These are phyloP conservation scores for Amazona guildingii DNA, from an alignment of 2,113 vertebrate genomes.

Conservation along the genomic window DNA sequence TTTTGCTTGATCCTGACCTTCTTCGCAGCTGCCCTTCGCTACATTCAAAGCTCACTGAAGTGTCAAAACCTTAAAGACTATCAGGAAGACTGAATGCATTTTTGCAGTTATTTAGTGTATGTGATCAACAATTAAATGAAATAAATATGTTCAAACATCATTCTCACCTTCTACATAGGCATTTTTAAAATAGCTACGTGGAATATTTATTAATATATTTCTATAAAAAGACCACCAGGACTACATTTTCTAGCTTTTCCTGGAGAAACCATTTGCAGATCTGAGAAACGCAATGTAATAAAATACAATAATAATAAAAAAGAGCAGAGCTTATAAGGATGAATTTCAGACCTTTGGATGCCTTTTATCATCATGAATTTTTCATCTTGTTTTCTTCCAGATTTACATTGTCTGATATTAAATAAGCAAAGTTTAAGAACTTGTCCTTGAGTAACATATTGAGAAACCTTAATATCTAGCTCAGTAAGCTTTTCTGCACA, in stretches of 20 bases:
- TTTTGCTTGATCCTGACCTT: background rate
- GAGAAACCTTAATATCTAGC: background rate
- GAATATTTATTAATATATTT: background rate
- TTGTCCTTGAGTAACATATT: background rate
- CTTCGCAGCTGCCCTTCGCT: background rate
- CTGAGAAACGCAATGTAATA: background rate
- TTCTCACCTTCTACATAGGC: background rate
- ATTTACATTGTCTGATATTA: background rate
- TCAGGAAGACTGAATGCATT: background rate
- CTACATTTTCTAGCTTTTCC: background rate
- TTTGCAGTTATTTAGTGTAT: background rate
- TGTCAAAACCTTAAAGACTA: background rate
- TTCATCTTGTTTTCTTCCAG: background rate
- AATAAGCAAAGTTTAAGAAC: background rate
- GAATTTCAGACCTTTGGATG: background rate
- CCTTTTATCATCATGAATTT: background rate
- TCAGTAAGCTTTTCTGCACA: background rate
- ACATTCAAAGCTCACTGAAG: background rate
- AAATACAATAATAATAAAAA: background rate
- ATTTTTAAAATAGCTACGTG: background rate
- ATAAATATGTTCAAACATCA: background rate
- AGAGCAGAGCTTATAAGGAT: background rate
- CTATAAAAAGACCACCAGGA: background rate
- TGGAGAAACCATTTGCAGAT: background rate
- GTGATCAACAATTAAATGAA: background rate